Evolutionary conservation across 2,113 vertebrate genomes (phyloP).

Genomic region (Podarcis muralis): DNA sequence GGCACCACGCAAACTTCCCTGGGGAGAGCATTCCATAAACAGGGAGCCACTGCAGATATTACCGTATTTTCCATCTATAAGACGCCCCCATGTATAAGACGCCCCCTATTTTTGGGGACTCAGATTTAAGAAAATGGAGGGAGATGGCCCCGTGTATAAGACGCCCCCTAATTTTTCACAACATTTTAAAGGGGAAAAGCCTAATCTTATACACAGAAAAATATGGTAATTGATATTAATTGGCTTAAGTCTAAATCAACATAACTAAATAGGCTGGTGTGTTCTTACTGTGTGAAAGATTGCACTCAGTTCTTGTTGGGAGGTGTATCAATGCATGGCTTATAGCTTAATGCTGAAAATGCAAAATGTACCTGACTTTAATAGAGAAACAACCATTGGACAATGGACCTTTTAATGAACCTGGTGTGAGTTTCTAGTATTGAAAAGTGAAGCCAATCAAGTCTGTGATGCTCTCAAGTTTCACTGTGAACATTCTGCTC

Average conservation of each 20-base stretch:
- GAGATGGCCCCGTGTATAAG: no score
- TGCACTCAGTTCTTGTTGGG: neutral
- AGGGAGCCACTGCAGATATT: no score
- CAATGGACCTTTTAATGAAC: conserved; percentile 27
- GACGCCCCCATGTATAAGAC: no score
- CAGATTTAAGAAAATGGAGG: no score
- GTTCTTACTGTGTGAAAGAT: neutral
- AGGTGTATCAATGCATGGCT: neutral
- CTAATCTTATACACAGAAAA: no score
- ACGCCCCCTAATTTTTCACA: no score
- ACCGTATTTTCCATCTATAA: no score
- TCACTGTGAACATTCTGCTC: neutral
- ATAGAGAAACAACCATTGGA: neutral
- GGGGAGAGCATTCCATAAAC: no score
- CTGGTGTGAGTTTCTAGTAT: conserved; percentile 31
- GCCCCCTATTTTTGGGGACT: no score
- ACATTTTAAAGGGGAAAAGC: no score
- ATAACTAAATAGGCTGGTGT: neutral
- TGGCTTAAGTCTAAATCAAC: neutral
- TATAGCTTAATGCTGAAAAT: neutral
- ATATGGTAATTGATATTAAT: no score
- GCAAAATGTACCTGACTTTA: conserved; percentile 21
- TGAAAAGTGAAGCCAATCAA: neutral
- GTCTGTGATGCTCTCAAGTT: conserved; percentile 14
- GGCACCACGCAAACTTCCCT: no score